Conservation (phyloP, 2,113 vertebrate genomes). For the Clarias batrachus region DNA sequence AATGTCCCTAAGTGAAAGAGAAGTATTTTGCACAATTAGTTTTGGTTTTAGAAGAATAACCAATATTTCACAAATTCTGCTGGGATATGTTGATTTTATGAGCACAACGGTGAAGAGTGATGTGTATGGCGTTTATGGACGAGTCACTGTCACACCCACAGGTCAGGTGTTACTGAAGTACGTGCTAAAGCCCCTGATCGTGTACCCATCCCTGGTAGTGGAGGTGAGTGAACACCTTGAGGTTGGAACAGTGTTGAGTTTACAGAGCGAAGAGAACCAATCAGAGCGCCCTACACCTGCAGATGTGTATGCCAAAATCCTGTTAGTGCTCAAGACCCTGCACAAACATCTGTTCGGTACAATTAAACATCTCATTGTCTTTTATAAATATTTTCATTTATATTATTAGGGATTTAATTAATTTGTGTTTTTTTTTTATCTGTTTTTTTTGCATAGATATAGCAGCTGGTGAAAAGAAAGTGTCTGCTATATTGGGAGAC, state of each 20-base stretch:
- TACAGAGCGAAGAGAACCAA: conserved; percentile 66
- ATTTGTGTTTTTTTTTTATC: background rate
- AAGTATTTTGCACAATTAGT: no score
- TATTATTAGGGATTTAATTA: background rate
- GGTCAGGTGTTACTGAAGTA: conserved; percentile 86
- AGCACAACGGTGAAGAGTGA: background rate
- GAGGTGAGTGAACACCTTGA: conserved; percentile 71
- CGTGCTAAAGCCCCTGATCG: conserved; percentile 83
- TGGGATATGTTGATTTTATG: no score
- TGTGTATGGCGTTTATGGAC: background rate
- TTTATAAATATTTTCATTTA: background rate
- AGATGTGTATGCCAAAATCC: conserved; percentile 84
- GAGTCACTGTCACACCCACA: conserved; percentile 54
- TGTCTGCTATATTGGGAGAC: conserved; percentile 81
- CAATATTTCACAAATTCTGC: no score
- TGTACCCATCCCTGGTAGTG: conserved; percentile 73
- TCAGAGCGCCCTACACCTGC: conserved; percentile 75
- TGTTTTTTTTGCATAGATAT: conserved; percentile 69
- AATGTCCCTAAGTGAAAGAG: no score
- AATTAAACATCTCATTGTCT: background rate
- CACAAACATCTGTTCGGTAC: conserved; percentile 82
- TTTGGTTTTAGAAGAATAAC: no score
- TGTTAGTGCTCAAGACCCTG: conserved; percentile 78
- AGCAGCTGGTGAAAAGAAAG: conserved; percentile 66
- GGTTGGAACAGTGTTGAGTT: conserved; percentile 66